A percentile compares a stretch with the other conserved stretches of the same genome.
Conservation (phyloP, 1,140 invertebrate genomes). For the Ostrea edulis region DNA sequence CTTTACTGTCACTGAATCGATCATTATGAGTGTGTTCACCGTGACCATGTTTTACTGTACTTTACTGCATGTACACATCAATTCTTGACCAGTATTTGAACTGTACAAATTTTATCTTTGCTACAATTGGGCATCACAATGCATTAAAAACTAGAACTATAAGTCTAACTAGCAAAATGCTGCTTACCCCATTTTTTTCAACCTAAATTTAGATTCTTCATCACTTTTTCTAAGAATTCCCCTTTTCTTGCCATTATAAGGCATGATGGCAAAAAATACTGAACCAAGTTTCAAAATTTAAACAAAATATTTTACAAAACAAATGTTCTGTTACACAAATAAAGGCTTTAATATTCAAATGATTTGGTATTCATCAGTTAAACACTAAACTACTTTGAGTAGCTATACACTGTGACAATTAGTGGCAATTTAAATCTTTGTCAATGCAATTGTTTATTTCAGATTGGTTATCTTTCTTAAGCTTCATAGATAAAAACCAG, state of each 20-base stretch:
- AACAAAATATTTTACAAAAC: background rate
- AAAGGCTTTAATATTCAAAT: background rate
- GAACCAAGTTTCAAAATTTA: background rate
- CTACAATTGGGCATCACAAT: background rate
- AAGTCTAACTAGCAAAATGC: background rate
- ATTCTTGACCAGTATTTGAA: too few species aligned
- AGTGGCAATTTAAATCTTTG: slow-evolving; percentile 12
- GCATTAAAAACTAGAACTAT: background rate
- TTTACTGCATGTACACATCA: too few species aligned
- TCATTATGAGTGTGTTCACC: too few species aligned
- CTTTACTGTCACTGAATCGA: too few species aligned
- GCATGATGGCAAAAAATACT: background rate
- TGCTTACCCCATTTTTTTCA: slow-evolving; percentile 16
- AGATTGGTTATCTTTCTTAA: background rate
- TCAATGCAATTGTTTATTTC: background rate
- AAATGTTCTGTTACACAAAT: slow-evolving; percentile 4
- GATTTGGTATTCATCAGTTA: background rate
- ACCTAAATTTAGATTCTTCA: slow-evolving; percentile 7
- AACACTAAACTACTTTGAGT: background rate
- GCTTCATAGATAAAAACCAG: background rate
- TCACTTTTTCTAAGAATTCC: slow-evolving; percentile 29
- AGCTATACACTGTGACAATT: background rate
- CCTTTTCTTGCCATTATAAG: background rate
- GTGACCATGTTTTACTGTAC: too few species aligned
- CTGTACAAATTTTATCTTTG: too few species aligned